Conservation (phyloP, 1,140 invertebrate species). For the Pogonognathellus flavescens region DNA sequence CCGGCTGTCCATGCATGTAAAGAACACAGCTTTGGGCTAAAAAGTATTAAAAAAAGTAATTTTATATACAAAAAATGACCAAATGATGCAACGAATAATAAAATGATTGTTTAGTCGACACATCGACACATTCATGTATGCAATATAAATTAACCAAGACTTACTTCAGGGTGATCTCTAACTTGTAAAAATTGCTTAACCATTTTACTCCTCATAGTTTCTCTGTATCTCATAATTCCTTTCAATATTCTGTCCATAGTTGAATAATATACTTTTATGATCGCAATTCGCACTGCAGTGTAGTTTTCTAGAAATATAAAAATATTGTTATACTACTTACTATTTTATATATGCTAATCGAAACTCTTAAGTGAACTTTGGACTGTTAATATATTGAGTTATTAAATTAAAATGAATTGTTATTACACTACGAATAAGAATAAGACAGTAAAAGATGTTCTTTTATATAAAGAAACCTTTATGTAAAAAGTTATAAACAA, state of each 20-base stretch:
- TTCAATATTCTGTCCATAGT: slow-evolving; percentile 86
- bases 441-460: too few relatives aligned
- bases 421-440: too few relatives aligned
- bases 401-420: too few relatives aligned
- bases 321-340: neutral
- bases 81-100: too few relatives aligned
- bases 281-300: neutral
- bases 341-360: too few relatives aligned
- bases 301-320: too few relatives aligned
- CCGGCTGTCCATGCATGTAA: slow-evolving; percentile 97
- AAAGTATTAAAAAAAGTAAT: slow-evolving; percentile 19
- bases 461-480: too few relatives aligned
- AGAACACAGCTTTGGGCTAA: slow-evolving; percentile 95
- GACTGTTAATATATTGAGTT: too few relatives aligned
- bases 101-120: too few relatives aligned
- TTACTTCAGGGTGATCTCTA: slow-evolving; percentile 87
- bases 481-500: too few relatives aligned
- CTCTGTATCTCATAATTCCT: slow-evolving; percentile 89
- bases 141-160: neutral
- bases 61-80: neutral
- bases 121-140: too few relatives aligned
- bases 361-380: too few relatives aligned
- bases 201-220: slow-evolving; percentile 84
- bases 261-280: neutral
- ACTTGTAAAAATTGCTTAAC: slow-evolving; percentile 91